A percentile compares a stretch with the other conserved stretches of the same genome.
Evolutionary conservation across 2,888 invertebrate genomes (phyloP).

Genomic region (Nebria salina): DNA sequence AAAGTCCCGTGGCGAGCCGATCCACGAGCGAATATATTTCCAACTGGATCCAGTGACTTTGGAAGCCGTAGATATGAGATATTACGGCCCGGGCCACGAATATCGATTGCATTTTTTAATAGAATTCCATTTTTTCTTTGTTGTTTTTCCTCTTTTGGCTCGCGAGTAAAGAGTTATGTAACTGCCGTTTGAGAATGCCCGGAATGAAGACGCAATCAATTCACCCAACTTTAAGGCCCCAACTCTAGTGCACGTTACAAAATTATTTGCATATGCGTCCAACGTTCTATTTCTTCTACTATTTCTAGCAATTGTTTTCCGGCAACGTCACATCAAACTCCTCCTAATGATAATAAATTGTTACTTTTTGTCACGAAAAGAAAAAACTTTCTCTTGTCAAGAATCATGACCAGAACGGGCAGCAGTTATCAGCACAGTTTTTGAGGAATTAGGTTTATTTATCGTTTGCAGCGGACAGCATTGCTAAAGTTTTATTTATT

Average conservation of each 20-base stretch:
- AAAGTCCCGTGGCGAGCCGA: slow-evolving; percentile 25
- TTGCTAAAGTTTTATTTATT: slow-evolving; percentile 44
- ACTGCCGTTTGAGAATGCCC: slow-evolving; percentile 40
- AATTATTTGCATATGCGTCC: slow-evolving; percentile 24
- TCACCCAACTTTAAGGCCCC: slow-evolving; percentile 32
- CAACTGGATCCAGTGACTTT: slow-evolving; percentile 25
- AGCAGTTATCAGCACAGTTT: slow-evolving; percentile 38
- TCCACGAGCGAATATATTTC: slow-evolving; percentile 22
- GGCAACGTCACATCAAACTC: neutral
- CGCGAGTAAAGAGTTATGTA: slow-evolving; percentile 35
- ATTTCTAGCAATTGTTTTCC: neutral
- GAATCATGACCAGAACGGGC: slow-evolving; percentile 28
- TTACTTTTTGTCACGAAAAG: neutral
- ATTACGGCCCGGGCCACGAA: slow-evolving; percentile 33
- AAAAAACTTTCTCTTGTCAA: slow-evolving; percentile 28
- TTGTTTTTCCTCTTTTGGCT: slow-evolving; percentile 22
- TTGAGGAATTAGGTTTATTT: slow-evolving; percentile 45
- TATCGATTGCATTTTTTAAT: slow-evolving; percentile 46
- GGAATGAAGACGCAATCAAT: slow-evolving; percentile 42
- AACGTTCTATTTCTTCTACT: neutral
- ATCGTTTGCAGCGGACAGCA: slow-evolving; percentile 28
- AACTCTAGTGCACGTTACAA: slow-evolving; percentile 24
- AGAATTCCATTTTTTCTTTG: slow-evolving; percentile 43
- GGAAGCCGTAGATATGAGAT: slow-evolving; percentile 45
- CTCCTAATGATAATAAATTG: neutral